Conservation (phyloP, 2,113 vertebrate species). For the Cynoglossus semilaevis region DNA sequence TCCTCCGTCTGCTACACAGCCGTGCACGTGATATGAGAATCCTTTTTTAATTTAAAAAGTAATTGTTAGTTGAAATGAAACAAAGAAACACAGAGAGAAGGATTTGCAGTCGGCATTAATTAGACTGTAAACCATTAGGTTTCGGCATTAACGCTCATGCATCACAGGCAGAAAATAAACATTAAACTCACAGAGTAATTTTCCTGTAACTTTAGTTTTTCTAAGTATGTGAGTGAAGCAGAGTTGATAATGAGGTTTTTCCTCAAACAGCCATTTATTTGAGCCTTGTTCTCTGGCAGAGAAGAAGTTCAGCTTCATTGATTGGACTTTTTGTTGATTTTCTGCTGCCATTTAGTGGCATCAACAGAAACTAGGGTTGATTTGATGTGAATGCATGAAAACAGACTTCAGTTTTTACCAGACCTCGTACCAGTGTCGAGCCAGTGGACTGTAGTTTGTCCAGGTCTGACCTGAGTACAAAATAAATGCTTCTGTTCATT, state of each 20-base stretch:
- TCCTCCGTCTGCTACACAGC: slow-evolving; percentile 37
- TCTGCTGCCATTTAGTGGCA: too few species aligned
- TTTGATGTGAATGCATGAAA: too few species aligned
- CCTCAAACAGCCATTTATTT: slow-evolving; percentile 7
- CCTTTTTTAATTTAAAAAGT: slow-evolving; percentile 29
- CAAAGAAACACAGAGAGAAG: not conserved
- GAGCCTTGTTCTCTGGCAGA: slow-evolving; percentile 20
- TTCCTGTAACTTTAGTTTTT: not conserved
- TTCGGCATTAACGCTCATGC: not conserved
- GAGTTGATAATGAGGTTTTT: slow-evolving; percentile 4
- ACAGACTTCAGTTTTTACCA: too few species aligned
- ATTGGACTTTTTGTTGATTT: slow-evolving; percentile 1
- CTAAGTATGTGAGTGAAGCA: not conserved
- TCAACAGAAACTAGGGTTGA: too few species aligned
- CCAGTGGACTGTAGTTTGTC: too few species aligned
- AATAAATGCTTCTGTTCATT: too few species aligned
- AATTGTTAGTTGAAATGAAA: slow-evolving; percentile 30
- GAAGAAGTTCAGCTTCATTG: not conserved
- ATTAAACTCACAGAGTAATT: not conserved
- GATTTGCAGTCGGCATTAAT: too few species aligned
- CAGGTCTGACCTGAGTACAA: too few species aligned
- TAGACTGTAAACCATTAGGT: not conserved
- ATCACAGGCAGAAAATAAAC: not conserved
- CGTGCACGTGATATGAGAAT: slow-evolving; percentile 44
- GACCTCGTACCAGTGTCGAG: too few species aligned